Percentiles rank a stretch among this genome's conserved stretches.
Evolutionary conservation across 92 coral and sea anemone species (phyloP).

Genomic region (Porites rus): DNA sequence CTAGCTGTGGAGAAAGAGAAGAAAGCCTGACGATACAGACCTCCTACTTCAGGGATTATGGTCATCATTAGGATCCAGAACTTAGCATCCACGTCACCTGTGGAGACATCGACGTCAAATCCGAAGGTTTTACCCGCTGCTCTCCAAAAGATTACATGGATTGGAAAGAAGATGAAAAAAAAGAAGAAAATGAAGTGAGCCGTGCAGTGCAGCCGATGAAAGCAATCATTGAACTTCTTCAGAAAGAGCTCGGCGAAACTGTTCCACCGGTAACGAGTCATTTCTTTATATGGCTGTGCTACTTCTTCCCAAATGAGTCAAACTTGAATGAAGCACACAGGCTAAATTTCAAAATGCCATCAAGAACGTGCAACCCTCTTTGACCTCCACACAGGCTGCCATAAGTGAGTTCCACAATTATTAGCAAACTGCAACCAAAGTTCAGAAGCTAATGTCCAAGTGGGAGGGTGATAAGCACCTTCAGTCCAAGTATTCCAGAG

Average conservation of each 20-base stretch:
- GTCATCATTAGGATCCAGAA: constrained; percentile 16
- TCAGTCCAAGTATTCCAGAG: constrained; percentile 9
- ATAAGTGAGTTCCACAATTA: constrained; percentile 36
- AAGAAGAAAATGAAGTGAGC: neutral
- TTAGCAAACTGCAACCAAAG: neutral
- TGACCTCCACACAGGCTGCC: neutral
- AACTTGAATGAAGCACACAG: constrained; percentile 35
- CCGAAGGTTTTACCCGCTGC: neutral
- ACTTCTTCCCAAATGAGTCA: constrained; percentile 38
- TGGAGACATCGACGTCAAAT: constrained; percentile 39
- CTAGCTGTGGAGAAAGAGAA: constrained; percentile 2
- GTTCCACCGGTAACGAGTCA: constrained; percentile 27
- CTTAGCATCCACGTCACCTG: constrained; percentile 26
- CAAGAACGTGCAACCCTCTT: constrained; percentile 41
- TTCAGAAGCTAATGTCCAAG: constrained; percentile 12
- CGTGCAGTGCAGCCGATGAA: constrained; percentile 34
- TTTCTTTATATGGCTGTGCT: constrained; percentile 69
- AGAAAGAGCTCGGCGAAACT: constrained; percentile 61
- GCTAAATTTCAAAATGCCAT: constrained; percentile 23
- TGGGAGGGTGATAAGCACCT: constrained; percentile 10
- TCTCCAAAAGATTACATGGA: constrained; percentile 32
- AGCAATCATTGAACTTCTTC: constrained; percentile 50
- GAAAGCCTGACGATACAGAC: constrained; percentile 30
- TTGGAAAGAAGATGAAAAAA: constrained; percentile 29
- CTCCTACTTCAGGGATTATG: constrained; percentile 29